Evolutionary conservation across 2,113 vertebrate genomes (phyloP), one percentile per base, ranked within the genome.

Genomic region (Sceloporus undulatus): DNA sequence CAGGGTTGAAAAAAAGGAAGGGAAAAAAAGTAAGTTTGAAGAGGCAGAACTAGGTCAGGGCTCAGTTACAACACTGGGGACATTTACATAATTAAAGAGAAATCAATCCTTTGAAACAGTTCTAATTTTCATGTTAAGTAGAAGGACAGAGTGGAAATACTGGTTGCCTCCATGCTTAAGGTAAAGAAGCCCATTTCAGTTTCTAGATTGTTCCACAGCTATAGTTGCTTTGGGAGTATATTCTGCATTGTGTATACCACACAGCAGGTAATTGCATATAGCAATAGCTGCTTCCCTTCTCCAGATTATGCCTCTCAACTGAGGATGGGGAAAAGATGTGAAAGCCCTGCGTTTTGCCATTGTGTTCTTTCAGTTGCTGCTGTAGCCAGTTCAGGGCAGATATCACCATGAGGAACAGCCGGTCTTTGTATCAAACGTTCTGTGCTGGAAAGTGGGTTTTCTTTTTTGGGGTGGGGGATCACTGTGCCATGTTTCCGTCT

Each of bases 1-100:
- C 21, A 74, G 4, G 21, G 18, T 52, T 21, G 66, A 38, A 34
- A 65, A 13, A 29, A 40, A 71, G 8, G 16, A 42, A 19, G 8
- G 73, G n/a, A 10, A 16, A 16, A 40, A n/a, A 16, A 6, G 82
- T 77, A 85, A 73, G 74, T 66, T 83, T 75, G 48, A 66, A 84
- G 82, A 75, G 89, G 56, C 54, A 89, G 73, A 13, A 6, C 85
- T 1, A n/a, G 75, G 0, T 29, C 80, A 4, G 0, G 9, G 90
- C 87, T 96, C 93, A 91, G 48, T 96, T 96, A 93, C 94, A 92
- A 74, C 62, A 90, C 87, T 89, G 90, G 84, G 16, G 21, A 80
- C 90, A 38, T 91, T 91, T 96, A 94, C 95, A 95, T 96, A 94
- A 96, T 94, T 95, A 93, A 96, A 82, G 48, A 93, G 94, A 95